These are phyloP conservation scores for Aplocera efformata DNA, from an alignment of 2,888 invertebrate species.

Conservation along the genomic window DNA sequence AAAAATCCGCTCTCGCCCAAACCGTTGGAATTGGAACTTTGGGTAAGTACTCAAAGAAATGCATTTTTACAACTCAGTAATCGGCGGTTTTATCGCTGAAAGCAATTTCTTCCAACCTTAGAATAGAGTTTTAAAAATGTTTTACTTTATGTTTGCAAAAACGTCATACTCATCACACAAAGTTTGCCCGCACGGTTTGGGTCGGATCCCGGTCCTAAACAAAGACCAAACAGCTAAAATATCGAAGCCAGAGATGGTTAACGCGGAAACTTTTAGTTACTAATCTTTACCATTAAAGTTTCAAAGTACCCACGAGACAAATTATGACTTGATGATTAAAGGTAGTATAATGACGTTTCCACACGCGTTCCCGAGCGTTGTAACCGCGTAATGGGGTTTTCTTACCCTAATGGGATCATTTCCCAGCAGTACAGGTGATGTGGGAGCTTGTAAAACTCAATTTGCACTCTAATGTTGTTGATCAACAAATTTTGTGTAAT, in stretches of 20 bases:
- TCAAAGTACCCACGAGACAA: conserved; percentile 15
- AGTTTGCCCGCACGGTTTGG: no score
- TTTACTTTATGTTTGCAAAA: no score
- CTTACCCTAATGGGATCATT: conserved; percentile 63
- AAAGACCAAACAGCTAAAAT: no score
- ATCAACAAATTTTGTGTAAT: conserved; percentile 14
- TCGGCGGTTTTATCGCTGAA: no score
- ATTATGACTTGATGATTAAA: conserved; percentile 35
- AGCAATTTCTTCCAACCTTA: no score
- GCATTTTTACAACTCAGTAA: conserved; percentile 22
- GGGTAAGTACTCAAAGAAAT: conserved; percentile 75
- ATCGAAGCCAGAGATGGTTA: no score
- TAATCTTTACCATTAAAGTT: background rate
- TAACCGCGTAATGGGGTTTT: conserved; percentile 71
- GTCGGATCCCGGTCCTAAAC: no score
- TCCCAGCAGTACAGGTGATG: conserved; percentile 49
- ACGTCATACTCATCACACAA: no score
- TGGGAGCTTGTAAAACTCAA: conserved; percentile 41
- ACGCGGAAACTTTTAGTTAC: no score
- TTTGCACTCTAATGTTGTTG: conserved; percentile 28
- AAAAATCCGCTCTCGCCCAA: conserved; percentile 89
- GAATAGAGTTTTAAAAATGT: no score
- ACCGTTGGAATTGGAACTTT: conserved; percentile 90
- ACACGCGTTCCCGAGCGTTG: conserved; percentile 52
- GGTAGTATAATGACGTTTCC: conserved; percentile 54